Evolutionary conservation across 2,888 invertebrate genomes (phyloP).

Genomic region (Branchipolynoe longqiensis): DNA sequence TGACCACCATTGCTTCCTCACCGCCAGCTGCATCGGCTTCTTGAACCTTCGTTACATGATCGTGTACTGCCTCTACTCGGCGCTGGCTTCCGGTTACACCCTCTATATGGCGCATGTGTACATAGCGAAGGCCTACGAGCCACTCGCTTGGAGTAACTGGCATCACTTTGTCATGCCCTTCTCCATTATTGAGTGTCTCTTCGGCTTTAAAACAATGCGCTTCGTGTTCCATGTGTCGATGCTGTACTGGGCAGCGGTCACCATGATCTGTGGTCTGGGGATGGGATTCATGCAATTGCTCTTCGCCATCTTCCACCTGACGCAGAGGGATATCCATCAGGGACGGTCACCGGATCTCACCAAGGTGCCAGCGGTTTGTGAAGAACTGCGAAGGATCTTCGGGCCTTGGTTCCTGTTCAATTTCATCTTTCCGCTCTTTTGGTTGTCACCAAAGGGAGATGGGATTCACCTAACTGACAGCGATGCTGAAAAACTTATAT

Average conservation of each 20-base stretch:
- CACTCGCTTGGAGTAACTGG: slow-evolving; percentile 4
- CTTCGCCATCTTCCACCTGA: slow-evolving; percentile 26
- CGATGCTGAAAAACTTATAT: no score
- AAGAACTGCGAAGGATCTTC: background rate
- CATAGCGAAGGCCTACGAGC: slow-evolving; percentile 6
- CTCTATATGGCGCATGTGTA: slow-evolving; percentile 29
- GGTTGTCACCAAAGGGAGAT: slow-evolving; percentile 4
- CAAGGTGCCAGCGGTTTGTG: background rate
- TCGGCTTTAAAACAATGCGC: background rate
- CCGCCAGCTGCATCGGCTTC: slow-evolving; percentile 51
- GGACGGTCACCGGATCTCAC: background rate
- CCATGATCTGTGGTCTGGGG: background rate
- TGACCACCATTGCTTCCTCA: slow-evolving; percentile 59
- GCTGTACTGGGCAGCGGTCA: background rate
- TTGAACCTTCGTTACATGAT: slow-evolving; percentile 39
- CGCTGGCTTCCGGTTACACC: slow-evolving; percentile 10
- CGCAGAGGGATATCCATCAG: slow-evolving; percentile 22
- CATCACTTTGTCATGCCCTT: slow-evolving; percentile 52
- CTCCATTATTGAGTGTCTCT: slow-evolving; percentile 45
- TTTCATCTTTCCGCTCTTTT: slow-evolving; percentile 41
- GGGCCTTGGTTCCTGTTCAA: slow-evolving; percentile 32
- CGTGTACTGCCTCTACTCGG: slow-evolving; percentile 28
- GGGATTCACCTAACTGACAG: no score
- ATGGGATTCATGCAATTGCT: slow-evolving; percentile 25
- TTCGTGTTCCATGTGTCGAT: slow-evolving; percentile 30